Base-by-base conservation (phyloP, 1,140 invertebrate species). In the Antheraea pernyi region DNA sequence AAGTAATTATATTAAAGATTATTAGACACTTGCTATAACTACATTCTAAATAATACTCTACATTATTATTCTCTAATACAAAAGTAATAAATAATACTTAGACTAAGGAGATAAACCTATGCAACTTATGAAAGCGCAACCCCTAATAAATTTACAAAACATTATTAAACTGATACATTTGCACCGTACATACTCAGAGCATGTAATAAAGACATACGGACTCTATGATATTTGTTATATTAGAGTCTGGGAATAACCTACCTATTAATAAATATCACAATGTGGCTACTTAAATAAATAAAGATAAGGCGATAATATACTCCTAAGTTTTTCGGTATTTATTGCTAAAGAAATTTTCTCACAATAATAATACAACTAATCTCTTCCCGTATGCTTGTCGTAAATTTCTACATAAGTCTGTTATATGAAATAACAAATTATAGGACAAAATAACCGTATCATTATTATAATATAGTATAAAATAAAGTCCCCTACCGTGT, bases 261-360 rank as follows among this genome's bases (percentile, higher is more conserved):
- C 10, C 16, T 53, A 53, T 16, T 79, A 84, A 76, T 81, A 77
- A 87, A 88, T 91, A 91, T 87, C 86, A 91, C 87, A 90, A 85
- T 87, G 88, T 87, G 79, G 82, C 85, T 89, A 89, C 78, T 69
- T 71, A 77, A 84, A 79, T 80, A 83, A 75, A 81, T 71, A 73
- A 76, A 83, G 74, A 83, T 80, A 67, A 46, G 74, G 77, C 80
- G 78, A 81, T 73, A 79, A 76, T 86, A 87, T 78, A 73, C 68
- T 37, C 22, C 53, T 30, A 30, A 16, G 19, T 22, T 61, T 22
- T 37, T 59, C 59, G 9, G 30, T 37, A 81, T 83, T 79, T 82
- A 83, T 77, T 72, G 73, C 75, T 71, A 79, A 80, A 79, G 70
- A 73, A 67, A 77, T 66, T 75, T 72, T 87, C 86, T 84, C 77